These are phyloP conservation scores for Porphyrio hochstetteri DNA, from an alignment of 2,113 vertebrate species.

Conservation along the genomic window DNA sequence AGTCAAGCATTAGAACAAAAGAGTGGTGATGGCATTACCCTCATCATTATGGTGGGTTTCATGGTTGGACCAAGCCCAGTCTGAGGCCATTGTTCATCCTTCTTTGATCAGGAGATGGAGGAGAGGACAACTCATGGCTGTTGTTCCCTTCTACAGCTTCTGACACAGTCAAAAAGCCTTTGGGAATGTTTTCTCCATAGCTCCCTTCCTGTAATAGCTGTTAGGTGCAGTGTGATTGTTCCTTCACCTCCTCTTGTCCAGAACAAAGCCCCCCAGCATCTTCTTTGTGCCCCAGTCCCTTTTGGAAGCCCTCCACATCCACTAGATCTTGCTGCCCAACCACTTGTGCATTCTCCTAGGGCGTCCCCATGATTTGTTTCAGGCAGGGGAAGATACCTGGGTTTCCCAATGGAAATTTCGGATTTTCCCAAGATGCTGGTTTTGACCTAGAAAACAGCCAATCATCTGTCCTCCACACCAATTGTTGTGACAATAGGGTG, in stretches of 20 bases:
- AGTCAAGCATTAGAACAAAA: no score
- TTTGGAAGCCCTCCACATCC: neutral
- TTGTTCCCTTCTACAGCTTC: neutral
- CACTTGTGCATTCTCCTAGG: neutral
- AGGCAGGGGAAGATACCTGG: no score
- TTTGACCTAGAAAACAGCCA: neutral
- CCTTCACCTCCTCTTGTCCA: neutral
- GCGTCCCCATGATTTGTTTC: neutral
- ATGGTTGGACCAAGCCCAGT: no score
- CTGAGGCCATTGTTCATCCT: neutral
- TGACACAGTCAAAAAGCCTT: neutral
- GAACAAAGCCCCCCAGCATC: neutral
- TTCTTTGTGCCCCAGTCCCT: neutral
- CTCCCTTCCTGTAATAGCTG: neutral
- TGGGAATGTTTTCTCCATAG: no score
- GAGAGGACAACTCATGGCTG: neutral
- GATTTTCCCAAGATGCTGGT: no score
- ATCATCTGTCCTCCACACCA: neutral
- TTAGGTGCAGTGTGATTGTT: neutral
- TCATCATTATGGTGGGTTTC: no score
- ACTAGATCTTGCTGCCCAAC: neutral
- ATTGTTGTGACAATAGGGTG: no score
- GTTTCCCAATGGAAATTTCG: neutral
- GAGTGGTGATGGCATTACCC: no score
- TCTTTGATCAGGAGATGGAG: neutral